phyloP scores from a whole-genome alignment of 2,797 vertebrate species.

The Oreonectes daqikongensis region DNA sequence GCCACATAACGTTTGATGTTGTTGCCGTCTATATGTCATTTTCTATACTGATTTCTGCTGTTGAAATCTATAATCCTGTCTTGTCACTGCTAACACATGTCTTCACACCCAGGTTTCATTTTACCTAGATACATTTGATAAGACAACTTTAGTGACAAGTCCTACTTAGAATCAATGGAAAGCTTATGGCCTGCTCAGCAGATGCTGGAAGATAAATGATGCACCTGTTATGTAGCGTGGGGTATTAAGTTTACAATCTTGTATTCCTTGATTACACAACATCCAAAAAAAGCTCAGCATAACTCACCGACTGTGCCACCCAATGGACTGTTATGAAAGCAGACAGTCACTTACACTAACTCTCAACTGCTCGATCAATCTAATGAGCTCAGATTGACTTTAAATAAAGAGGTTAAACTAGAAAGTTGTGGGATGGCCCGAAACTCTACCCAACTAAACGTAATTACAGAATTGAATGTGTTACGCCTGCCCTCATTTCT shows the following conservation, averaged over 20 bases:
- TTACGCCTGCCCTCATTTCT: constrained; percentile 25
- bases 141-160: background rate
- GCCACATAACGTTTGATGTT: too few relatives aligned
- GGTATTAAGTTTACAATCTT: constrained; percentile 70
- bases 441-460: background rate
- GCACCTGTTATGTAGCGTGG: constrained; percentile 74
- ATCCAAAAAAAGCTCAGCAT: constrained; percentile 67
- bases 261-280: constrained; percentile 69
- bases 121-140: background rate
- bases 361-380: background rate
- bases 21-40: too few relatives aligned
- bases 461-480: background rate
- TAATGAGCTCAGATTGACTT: constrained; percentile 17
- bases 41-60: too few relatives aligned
- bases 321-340: constrained; percentile 63
- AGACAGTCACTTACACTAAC: constrained; percentile 37
- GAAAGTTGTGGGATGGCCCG: background rate
- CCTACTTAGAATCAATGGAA: constrained; percentile 8
- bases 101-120: background rate
- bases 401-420: background rate
- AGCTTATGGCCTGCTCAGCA: constrained; percentile 57
- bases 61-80: too few relatives aligned
- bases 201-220: constrained; percentile 58
- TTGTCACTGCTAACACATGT: too few relatives aligned
- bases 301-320: constrained; percentile 58